phyloP scores from a whole-genome alignment of 2,888 invertebrate genomes.

The Lycia hirtaria region DNA sequence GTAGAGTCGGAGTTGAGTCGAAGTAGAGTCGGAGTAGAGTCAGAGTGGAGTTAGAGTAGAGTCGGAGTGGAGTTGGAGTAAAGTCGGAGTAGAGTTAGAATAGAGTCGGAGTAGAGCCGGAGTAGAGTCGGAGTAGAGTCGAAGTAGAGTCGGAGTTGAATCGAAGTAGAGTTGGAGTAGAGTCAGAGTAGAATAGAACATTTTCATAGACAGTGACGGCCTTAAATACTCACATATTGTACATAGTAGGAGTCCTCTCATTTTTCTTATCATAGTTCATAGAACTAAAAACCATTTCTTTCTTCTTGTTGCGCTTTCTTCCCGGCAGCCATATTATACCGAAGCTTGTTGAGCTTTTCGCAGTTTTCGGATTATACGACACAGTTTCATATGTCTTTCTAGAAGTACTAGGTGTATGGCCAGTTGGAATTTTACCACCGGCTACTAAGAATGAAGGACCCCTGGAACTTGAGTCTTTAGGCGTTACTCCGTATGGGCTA shows the following conservation, averaged over 20 bases:
- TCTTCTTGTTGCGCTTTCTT: constrained; percentile 67
- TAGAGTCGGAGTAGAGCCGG: no score
- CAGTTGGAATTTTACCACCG: constrained; percentile 21
- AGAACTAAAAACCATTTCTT: constrained; percentile 65
- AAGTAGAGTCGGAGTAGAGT: no score
- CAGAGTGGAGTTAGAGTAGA: no score
- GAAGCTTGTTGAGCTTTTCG: constrained; percentile 60
- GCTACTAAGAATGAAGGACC: constrained; percentile 26
- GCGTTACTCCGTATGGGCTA: constrained; percentile 34
- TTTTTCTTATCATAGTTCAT: constrained; percentile 57
- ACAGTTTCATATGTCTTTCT: constrained; percentile 56
- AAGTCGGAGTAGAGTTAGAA: no score
- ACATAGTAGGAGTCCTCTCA: constrained; percentile 73
- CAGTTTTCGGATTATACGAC: constrained; percentile 56
- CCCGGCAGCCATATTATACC: constrained; percentile 77
- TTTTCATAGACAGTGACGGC: no score
- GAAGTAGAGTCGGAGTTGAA: no score
- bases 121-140: no score
- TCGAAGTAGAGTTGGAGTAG: no score
- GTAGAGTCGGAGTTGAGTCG: no score
- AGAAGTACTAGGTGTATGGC: constrained; percentile 37
- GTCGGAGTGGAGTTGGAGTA: no score
- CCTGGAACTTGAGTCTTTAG: constrained; percentile 20
- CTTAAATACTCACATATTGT: constrained; percentile 65
- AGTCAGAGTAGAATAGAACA: no score